phyloP scores from a whole-genome alignment of 2,888 invertebrate species.

The Luperina testacea region DNA sequence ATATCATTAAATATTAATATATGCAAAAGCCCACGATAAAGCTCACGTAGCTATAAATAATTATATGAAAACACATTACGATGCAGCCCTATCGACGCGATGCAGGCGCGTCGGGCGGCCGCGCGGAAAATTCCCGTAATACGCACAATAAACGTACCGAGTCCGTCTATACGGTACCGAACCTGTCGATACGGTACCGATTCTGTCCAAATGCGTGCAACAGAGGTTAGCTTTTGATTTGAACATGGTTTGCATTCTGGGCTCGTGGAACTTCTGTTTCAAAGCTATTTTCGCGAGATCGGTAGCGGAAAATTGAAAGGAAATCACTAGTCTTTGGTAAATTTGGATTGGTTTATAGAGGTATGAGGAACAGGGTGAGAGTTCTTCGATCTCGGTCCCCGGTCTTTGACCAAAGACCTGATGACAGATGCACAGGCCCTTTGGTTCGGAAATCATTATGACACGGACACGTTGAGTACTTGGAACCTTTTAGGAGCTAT shows the following conservation, averaged over 20 bases:
- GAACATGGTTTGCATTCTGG: not conserved
- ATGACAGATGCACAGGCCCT: not conserved
- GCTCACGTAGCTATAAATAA: constrained; percentile 23
- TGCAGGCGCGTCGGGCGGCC: constrained; percentile 62
- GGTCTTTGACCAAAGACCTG: no score
- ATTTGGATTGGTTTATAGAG: not conserved
- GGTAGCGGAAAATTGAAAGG: not conserved
- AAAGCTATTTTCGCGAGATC: not conserved
- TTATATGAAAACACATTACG: constrained; percentile 29
- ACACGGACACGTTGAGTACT: not conserved
- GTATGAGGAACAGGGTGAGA: not conserved
- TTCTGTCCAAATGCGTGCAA: not conserved
- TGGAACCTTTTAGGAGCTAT: not conserved
- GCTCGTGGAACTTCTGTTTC: not conserved
- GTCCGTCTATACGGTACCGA: not conserved
- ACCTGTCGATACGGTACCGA: not conserved
- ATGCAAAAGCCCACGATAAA: constrained; percentile 12
- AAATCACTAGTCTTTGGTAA: not conserved
- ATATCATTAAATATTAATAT: not conserved
- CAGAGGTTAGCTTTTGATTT: not conserved
- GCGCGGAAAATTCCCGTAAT: constrained; percentile 67
- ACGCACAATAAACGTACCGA: constrained; percentile 29
- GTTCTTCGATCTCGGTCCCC: not conserved
- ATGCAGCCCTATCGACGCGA: constrained; percentile 53
- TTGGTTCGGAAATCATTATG: not conserved